A percentile compares a stretch with the other conserved stretches of the same genome.
These are phyloP conservation scores for Atopsyche davidsoni DNA, from an alignment of 1,140 invertebrate genomes.

Conservation along the genomic window DNA sequence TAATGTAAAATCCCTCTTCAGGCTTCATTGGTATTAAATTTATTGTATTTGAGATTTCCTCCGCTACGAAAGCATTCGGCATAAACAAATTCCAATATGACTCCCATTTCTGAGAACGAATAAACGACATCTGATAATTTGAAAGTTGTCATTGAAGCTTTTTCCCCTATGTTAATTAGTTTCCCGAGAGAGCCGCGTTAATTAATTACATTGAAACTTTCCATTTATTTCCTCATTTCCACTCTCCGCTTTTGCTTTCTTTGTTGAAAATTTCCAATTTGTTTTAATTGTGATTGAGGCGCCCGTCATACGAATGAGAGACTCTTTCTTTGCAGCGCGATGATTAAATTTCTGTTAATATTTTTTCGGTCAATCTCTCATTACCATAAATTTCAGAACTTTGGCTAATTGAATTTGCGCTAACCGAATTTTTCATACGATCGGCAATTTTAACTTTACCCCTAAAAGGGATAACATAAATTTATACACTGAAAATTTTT, in stretches of 20 bases:
- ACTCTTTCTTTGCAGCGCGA: background rate
- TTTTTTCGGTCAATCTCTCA: background rate
- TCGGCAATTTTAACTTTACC: too few species aligned
- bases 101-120: too few species aligned
- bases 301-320: slow-evolving; percentile 4
- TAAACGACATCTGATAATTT: slow-evolving; percentile 8
- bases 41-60: too few species aligned
- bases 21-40: too few species aligned
- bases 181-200: slow-evolving; percentile 10
- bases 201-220: slow-evolving; percentile 27
- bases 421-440: too few species aligned
- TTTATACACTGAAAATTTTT: too few species aligned
- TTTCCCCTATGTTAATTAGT: slow-evolving; percentile 19
- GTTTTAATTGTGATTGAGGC: slow-evolving; percentile 25
- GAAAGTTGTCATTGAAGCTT: slow-evolving; percentile 15
- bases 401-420: too few species aligned
- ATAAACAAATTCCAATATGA: too few species aligned
- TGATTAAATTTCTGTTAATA: background rate
- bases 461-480: too few species aligned
- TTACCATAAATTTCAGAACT: background rate
- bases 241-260: slow-evolving; percentile 11
- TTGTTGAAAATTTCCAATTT: slow-evolving; percentile 22
- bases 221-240: slow-evolving; percentile 10
- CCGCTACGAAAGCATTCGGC: too few species aligned
- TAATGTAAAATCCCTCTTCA: too few species aligned